Conservation (phyloP, 2,797 vertebrate genomes). For the Chelidonichthys spinosus region DNA sequence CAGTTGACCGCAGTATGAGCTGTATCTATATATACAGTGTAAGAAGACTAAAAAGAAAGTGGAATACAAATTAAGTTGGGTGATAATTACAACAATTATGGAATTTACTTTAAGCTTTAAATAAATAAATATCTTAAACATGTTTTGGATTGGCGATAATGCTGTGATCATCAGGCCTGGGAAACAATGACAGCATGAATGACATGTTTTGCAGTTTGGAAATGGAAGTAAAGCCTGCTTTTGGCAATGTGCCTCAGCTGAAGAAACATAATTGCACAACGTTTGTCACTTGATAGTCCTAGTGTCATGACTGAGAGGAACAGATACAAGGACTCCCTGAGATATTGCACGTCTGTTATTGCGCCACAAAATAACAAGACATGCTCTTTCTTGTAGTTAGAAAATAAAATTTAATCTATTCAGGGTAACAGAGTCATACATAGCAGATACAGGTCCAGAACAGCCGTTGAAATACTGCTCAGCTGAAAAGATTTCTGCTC, state of each 20-base stretch:
- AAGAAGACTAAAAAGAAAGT: no score
- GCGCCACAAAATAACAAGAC: neutral
- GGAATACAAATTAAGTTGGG: neutral
- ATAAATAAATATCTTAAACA: neutral
- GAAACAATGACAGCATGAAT: slow-evolving; percentile 9
- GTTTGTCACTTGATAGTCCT: slow-evolving; percentile 22
- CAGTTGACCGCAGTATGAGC: slow-evolving; percentile 16
- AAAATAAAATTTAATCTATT: slow-evolving; percentile 83
- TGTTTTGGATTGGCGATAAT: neutral
- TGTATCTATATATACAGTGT: no score
- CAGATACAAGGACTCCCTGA: neutral
- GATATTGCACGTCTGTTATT: neutral
- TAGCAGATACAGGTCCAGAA: slow-evolving; percentile 72
- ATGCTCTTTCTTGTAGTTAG: slow-evolving; percentile 60
- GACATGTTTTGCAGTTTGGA: slow-evolving; percentile 34
- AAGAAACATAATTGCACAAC: slow-evolving; percentile 43
- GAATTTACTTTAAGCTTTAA: neutral
- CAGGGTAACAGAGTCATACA: slow-evolving; percentile 76
- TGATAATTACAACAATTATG: neutral
- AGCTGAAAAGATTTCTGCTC: slow-evolving; percentile 64
- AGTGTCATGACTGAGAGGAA: slow-evolving; percentile 19
- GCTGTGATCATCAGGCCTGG: neutral
- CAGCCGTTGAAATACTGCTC: slow-evolving; percentile 74
- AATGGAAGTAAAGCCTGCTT: slow-evolving; percentile 43
- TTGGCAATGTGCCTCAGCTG: slow-evolving; percentile 5